Conservation (phyloP, 2,797 vertebrate genomes). For the Lycodopsis pacificus region DNA sequence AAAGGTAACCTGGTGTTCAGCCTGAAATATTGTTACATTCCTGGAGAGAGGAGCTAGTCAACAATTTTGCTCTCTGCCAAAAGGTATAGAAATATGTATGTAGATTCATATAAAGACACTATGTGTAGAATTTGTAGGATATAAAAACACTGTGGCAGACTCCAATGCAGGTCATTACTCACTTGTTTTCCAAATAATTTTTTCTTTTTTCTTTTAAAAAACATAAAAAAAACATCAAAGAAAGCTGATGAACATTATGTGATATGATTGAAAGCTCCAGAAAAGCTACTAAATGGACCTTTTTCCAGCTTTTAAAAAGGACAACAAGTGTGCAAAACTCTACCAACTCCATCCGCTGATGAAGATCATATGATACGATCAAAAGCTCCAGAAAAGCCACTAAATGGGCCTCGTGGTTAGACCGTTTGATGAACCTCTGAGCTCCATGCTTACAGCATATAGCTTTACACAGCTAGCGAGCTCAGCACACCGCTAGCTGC, state of each 20-base stretch:
- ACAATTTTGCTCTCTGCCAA: neutral
- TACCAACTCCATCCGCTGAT: neutral
- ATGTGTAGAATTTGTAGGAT: neutral
- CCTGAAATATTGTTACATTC: no score
- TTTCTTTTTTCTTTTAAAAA: neutral
- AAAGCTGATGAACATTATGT: neutral
- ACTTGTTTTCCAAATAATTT: neutral
- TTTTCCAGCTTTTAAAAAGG: neutral
- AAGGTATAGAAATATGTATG: neutral
- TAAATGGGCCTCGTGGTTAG: neutral
- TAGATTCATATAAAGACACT: neutral
- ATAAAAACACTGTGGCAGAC: neutral
- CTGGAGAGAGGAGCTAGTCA: neutral
- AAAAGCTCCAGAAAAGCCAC: neutral
- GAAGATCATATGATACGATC: neutral
- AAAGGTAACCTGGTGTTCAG: neutral
- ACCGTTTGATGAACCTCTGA: neutral
- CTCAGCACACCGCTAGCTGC: slow-evolving; percentile 2
- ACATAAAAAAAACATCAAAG: neutral
- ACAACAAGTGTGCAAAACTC: neutral
- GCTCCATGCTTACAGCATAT: neutral
- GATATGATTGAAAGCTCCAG: neutral
- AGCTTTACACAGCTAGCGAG: neutral
- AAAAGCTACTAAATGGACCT: neutral
- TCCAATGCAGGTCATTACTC: no score